phyloP scores from a whole-genome alignment of 2,888 invertebrate genomes.

The Lampropteryx suffumata region DNA sequence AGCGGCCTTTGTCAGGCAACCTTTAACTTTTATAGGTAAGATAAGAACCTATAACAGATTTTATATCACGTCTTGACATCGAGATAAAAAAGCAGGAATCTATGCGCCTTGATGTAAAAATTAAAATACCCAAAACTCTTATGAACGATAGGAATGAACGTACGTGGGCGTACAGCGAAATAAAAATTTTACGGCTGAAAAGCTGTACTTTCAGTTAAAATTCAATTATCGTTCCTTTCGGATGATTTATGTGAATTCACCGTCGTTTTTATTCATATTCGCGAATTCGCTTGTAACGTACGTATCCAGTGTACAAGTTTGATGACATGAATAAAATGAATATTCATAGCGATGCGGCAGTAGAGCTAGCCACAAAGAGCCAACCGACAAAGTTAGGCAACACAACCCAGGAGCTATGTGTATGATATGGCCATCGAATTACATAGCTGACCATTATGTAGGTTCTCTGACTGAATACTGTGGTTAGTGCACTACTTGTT shows the following conservation, averaged over 20 bases:
- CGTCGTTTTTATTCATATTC: constrained; percentile 39
- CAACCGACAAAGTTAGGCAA: constrained; percentile 55
- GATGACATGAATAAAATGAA: constrained; percentile 59
- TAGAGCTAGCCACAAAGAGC: constrained; percentile 34
- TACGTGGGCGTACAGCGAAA: too few relatives aligned
- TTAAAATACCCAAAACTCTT: not conserved
- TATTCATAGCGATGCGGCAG: constrained; percentile 50
- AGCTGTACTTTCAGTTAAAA: constrained; percentile 31
- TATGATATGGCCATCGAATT: too few relatives aligned
- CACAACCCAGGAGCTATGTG: too few relatives aligned
- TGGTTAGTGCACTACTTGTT: too few relatives aligned
- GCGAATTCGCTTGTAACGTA: constrained; percentile 35
- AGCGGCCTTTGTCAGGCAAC: too few relatives aligned
- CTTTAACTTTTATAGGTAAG: too few relatives aligned
- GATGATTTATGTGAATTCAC: constrained; percentile 37
- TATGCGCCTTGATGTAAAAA: too few relatives aligned
- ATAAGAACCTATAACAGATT: too few relatives aligned
- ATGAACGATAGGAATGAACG: not conserved
- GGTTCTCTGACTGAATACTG: not conserved
- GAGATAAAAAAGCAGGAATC: too few relatives aligned
- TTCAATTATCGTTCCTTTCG: constrained; percentile 26
- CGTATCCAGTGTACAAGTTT: constrained; percentile 34
- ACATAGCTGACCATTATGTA: not conserved
- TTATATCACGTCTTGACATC: too few relatives aligned
- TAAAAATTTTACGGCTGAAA: constrained; percentile 38